Percentiles rank a stretch among this genome's conserved stretches.
Evolutionary conservation across 2,888 invertebrate genomes (phyloP).

Genomic region (Drosophila anceps): DNA sequence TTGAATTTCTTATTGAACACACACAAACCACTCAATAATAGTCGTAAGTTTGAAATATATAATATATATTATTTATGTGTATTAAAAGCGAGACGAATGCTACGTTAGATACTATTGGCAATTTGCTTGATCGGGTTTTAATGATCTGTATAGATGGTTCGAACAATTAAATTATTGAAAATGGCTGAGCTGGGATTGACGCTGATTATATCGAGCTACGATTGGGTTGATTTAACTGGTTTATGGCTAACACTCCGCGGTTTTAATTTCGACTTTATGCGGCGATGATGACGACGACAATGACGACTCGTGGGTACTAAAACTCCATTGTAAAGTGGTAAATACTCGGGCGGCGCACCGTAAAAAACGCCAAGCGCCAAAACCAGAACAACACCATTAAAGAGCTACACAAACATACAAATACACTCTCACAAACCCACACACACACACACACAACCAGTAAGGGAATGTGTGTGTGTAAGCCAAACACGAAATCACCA

Average conservation of each 20-base stretch:
- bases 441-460: slow-evolving; percentile 27
- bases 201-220: slow-evolving; percentile 50
- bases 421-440: slow-evolving; percentile 16
- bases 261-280: slow-evolving; percentile 83
- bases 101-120: not conserved
- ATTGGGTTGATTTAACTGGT: slow-evolving; percentile 67
- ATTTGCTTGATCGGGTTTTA: slow-evolving; percentile 21
- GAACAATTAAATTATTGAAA: slow-evolving; percentile 50
- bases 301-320: slow-evolving; percentile 82
- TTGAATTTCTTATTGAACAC: slow-evolving; percentile 15
- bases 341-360: slow-evolving; percentile 81
- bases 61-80: not conserved
- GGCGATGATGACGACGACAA: slow-evolving; percentile 83
- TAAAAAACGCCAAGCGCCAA: slow-evolving; percentile 80
- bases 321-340: slow-evolving; percentile 83
- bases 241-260: slow-evolving; percentile 81
- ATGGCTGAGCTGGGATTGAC: slow-evolving; percentile 43
- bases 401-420: slow-evolving; percentile 51
- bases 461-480: slow-evolving; percentile 36
- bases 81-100: not conserved
- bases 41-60: slow-evolving; percentile 8
- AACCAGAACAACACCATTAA: slow-evolving; percentile 79
- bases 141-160: slow-evolving; percentile 23
- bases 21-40: slow-evolving; percentile 13
- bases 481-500: slow-evolving; percentile 76